A percentile compares a stretch with the other conserved stretches of the same genome.
These are phyloP conservation scores for Rhinoraja longicauda DNA, from an alignment of 2,797 vertebrate genomes.

Conservation along the genomic window DNA sequence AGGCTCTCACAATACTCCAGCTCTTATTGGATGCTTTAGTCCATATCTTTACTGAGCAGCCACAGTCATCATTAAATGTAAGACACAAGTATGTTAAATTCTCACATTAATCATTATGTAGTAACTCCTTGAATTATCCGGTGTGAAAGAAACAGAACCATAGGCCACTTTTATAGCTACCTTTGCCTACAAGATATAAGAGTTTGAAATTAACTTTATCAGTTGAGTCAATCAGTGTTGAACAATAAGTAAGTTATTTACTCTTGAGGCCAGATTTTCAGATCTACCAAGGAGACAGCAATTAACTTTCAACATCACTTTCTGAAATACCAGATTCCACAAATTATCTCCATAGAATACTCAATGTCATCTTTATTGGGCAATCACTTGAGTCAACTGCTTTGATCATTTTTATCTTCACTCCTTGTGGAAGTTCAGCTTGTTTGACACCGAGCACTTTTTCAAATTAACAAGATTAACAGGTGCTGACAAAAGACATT, in stretches of 20 bases:
- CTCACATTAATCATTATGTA: neutral
- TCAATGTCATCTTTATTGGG: constrained; percentile 9
- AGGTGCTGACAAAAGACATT: constrained; percentile 26
- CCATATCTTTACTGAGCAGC: neutral
- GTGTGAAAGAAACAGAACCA: neutral
- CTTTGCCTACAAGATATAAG: neutral
- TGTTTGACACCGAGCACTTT: constrained; percentile 3
- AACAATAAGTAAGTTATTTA: constrained; percentile 13
- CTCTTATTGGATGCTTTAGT: neutral
- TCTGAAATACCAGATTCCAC: neutral
- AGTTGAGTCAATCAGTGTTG: neutral
- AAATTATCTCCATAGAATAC: neutral
- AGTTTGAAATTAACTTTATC: neutral
- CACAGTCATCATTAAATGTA: neutral
- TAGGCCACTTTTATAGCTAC: neutral
- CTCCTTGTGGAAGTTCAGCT: neutral
- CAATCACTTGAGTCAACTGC: neutral
- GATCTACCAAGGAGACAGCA: neutral
- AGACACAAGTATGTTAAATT: neutral
- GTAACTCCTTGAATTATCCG: neutral
- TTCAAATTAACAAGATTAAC: constrained; percentile 17
- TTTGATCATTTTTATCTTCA: constrained; percentile 33
- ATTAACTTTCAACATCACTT: neutral
- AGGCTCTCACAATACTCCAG: neutral
- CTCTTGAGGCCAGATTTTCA: neutral